phyloP scores from a whole-genome alignment of 2,888 invertebrate genomes.

The Tetrapedia diversipes region DNA sequence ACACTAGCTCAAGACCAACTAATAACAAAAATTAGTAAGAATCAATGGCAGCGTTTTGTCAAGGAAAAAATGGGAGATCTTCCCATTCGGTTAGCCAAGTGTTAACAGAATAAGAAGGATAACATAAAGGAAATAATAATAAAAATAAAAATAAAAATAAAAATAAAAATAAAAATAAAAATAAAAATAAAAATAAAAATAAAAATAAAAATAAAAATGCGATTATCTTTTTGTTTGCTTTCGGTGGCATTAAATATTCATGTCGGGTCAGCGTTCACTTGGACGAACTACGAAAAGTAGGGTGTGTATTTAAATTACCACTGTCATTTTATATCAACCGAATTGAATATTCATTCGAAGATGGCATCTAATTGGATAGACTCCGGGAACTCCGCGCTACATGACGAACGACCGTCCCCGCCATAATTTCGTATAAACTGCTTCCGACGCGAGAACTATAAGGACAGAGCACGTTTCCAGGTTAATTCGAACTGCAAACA shows the following conservation, averaged over 20 bases:
- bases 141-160: too few relatives aligned
- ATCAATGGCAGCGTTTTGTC: too few relatives aligned
- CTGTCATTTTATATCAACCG: slow-evolving; percentile 21
- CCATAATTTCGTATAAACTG: neutral
- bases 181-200: too few relatives aligned
- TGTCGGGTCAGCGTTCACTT: slow-evolving; percentile 9
- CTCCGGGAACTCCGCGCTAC: neutral
- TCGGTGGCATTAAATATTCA: slow-evolving; percentile 17
- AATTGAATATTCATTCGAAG: slow-evolving; percentile 34
- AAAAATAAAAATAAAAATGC: too few relatives aligned
- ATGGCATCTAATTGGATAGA: slow-evolving; percentile 16
- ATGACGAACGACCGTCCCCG: neutral
- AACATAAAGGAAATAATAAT: too few relatives aligned
- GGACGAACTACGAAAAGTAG: slow-evolving; percentile 32
- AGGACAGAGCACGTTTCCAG: neutral
- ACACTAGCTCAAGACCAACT: too few relatives aligned
- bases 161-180: too few relatives aligned
- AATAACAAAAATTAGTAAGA: too few relatives aligned
- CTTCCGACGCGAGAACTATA: neutral
- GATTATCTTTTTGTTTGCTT: too few relatives aligned
- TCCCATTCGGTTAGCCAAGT: too few relatives aligned
- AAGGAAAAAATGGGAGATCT: too few relatives aligned
- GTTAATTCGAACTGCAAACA: neutral
- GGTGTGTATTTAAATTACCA: slow-evolving; percentile 28
- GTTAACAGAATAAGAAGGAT: too few relatives aligned